Evolutionary conservation across 2,888 invertebrate genomes (phyloP).

Genomic region (Furcula furcula): DNA sequence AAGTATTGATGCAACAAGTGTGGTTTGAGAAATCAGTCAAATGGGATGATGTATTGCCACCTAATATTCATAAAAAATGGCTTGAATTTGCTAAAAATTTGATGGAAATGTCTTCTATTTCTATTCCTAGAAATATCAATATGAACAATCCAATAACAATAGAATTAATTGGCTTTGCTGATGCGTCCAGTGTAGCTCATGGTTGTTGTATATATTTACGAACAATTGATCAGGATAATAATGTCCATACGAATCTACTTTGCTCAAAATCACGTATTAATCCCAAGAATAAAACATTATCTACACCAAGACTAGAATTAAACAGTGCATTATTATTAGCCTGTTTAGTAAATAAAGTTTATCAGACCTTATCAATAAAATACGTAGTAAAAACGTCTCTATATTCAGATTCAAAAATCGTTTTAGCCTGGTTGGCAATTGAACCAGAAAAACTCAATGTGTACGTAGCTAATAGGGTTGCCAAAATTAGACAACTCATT

Average conservation of each 20-base stretch:
- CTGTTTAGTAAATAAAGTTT: background rate
- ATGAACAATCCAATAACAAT: background rate
- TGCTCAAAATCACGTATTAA: constrained; percentile 1
- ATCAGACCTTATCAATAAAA: background rate
- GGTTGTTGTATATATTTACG: background rate
- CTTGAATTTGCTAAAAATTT: background rate
- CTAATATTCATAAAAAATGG: background rate
- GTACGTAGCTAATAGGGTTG: background rate
- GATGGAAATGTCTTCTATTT: background rate
- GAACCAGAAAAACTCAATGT: background rate
- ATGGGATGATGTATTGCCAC: background rate
- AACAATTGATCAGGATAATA: background rate
- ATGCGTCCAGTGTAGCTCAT: background rate
- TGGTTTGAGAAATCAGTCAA: background rate
- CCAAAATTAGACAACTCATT: too few relatives aligned
- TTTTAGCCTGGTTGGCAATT: background rate
- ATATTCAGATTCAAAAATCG: background rate
- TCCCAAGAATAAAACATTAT: background rate
- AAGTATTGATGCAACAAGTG: background rate
- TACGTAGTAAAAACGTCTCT: background rate
- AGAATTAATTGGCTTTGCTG: background rate
- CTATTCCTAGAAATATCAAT: background rate
- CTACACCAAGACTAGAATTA: background rate
- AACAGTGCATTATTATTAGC: constrained; percentile 1
- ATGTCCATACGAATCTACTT: background rate